Evolutionary conservation across 2,113 vertebrate genomes (phyloP).

Genomic region (Cyprinodon variegatus): DNA sequence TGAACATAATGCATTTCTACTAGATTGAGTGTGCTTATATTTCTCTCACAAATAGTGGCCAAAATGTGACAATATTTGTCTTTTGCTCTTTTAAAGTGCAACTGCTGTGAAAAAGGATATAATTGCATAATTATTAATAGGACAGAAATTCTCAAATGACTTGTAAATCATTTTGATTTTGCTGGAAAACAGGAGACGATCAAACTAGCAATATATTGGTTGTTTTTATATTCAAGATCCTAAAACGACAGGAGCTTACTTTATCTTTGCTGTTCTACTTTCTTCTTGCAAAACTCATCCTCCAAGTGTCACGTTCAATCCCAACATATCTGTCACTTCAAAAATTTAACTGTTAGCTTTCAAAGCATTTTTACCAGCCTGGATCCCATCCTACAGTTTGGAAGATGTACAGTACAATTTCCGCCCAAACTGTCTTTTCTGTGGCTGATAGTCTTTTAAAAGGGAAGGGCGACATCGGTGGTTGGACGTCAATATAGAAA

Average conservation of each 20-base stretch:
- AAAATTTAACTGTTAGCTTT: constrained; percentile 41
- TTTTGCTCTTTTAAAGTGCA: constrained; percentile 33
- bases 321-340: constrained; percentile 29
- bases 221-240: neutral
- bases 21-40: constrained; percentile 1
- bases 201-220: neutral
- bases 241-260: constrained; percentile 31
- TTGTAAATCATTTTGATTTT: constrained; percentile 23
- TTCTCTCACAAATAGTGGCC: neutral
- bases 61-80: constrained; percentile 20
- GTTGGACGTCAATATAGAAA: constrained; percentile 60
- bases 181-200: constrained; percentile 13
- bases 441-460: constrained; percentile 37
- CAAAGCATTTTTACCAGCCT: constrained; percentile 23
- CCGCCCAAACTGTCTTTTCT: constrained; percentile 22
- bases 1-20: constrained; percentile 1
- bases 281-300: constrained; percentile 62
- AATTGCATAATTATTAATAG: constrained; percentile 17
- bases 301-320: constrained; percentile 21
- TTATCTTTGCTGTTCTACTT: constrained; percentile 23
- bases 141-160: constrained; percentile 22
- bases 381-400: constrained; percentile 35
- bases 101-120: constrained; percentile 21
- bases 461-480: constrained; percentile 57
- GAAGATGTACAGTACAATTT: constrained; percentile 39